phyloP scores from a whole-genome alignment of 2,113 vertebrate genomes.

The Hylia prasina region DNA sequence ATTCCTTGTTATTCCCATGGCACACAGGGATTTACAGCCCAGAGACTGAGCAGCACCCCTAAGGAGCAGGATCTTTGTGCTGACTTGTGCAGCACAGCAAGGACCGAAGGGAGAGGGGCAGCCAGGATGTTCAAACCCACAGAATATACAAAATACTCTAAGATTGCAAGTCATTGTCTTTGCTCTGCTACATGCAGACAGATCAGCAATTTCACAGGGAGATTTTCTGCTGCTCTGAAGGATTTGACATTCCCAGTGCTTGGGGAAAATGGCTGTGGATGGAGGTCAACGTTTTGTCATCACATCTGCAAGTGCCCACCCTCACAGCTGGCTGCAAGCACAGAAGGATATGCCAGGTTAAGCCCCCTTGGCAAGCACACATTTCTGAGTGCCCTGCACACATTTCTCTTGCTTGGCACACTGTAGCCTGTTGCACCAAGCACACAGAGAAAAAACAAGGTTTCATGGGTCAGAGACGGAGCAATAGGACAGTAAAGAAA shows the following conservation, averaged over 20 bases:
- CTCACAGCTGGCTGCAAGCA: not conserved
- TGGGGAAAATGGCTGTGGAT: not conserved
- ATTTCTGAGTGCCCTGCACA: not conserved
- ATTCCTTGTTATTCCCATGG: not conserved
- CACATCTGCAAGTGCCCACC: not conserved
- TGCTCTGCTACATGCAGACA: not conserved
- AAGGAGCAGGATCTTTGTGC: not conserved
- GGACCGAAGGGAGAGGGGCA: not conserved
- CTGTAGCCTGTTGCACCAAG: not conserved
- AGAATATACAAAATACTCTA: not conserved
- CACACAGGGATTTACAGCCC: not conserved
- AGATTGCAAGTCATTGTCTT: not conserved
- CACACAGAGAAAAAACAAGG: not conserved
- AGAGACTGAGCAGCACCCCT: not conserved
- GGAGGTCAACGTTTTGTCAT: accelerated
- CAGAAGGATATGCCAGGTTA: not conserved
- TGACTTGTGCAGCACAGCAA: not conserved
- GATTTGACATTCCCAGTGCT: not conserved
- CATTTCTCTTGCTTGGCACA: not conserved
- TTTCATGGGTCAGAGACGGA: not conserved
- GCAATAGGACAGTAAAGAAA: not conserved
- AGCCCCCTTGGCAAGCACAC: not conserved
- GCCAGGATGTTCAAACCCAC: not conserved
- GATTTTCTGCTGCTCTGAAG: not conserved
- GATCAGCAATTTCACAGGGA: not conserved